These are phyloP conservation scores for Automeris io DNA, from an alignment of 2,888 invertebrate species.

Conservation along the genomic window DNA sequence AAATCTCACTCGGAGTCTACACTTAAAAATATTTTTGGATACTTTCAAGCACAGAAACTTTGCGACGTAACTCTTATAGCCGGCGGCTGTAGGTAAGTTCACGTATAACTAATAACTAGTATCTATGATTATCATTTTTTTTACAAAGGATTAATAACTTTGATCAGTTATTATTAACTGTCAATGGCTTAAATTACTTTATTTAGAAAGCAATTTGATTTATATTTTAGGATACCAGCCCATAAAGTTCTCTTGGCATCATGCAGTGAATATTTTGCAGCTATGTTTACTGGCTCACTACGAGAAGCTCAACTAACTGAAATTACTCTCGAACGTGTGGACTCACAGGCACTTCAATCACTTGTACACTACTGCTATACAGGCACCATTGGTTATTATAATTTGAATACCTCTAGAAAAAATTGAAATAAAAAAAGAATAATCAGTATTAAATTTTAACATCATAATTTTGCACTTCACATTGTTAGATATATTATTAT, in stretches of 20 bases:
- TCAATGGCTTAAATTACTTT: not conserved
- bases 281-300: conserved; percentile 95
- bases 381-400: conserved; percentile 83
- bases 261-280: conserved; percentile 95
- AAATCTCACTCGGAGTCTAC: conserved; percentile 89
- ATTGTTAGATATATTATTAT: not conserved
- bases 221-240: conserved; percentile 80
- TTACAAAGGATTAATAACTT: not conserved
- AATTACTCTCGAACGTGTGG: conserved; percentile 89
- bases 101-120: no score
- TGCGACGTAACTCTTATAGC: conserved; percentile 93
- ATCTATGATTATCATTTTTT: not conserved
- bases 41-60: conserved; percentile 87
- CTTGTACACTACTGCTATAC: conserved; percentile 95
- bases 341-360: conserved; percentile 89
- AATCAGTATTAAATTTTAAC: no score
- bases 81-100: conserved; percentile 79
- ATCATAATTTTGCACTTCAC: not conserved
- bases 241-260: conserved; percentile 93
- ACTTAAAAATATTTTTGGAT: conserved; percentile 88
- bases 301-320: conserved; percentile 90
- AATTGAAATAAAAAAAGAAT: no score
- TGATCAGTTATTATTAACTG: not conserved
- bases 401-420: no score
- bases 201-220: no score